A percentile compares a stretch with the other conserved stretches of the same genome.
Evolutionary conservation across 2,797 vertebrate genomes (phyloP).

Genomic region (Erithacus rubecula): DNA sequence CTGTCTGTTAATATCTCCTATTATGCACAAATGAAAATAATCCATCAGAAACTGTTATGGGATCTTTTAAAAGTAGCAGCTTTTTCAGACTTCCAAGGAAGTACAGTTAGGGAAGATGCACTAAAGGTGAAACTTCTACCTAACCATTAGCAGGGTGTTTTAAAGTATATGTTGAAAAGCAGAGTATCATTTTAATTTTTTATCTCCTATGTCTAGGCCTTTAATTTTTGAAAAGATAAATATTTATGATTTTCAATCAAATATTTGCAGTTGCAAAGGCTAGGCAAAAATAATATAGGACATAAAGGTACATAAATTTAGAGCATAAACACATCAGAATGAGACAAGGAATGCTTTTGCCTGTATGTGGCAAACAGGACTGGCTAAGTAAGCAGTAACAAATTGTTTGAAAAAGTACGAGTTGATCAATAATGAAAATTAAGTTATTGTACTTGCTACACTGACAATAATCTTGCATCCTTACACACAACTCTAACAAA

Average conservation of each 20-base stretch:
- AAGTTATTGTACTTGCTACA: not conserved
- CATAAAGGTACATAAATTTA: not conserved
- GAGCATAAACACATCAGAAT: not conserved
- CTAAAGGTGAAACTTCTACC: not conserved
- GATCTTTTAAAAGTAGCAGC: not conserved
- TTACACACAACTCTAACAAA: not conserved
- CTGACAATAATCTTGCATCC: fast-evolving
- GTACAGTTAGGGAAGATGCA: not conserved
- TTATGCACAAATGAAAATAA: not conserved
- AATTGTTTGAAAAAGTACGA: not conserved
- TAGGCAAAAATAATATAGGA: not conserved
- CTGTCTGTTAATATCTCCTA: not conserved
- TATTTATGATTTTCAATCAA: not conserved
- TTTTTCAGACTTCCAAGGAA: not conserved
- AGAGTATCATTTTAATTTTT: not conserved
- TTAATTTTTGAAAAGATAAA: not conserved
- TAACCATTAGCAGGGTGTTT: not conserved
- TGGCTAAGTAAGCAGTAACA: not conserved
- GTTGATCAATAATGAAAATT: not conserved
- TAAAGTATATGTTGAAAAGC: not conserved
- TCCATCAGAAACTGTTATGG: not conserved
- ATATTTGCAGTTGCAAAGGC: not conserved
- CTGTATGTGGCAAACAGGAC: not conserved
- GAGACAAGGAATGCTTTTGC: not conserved
- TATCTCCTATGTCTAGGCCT: not conserved